Conservation (phyloP, 37 sponge, comb jelly and placozoan species). For the Beroe forskalii region DNA sequence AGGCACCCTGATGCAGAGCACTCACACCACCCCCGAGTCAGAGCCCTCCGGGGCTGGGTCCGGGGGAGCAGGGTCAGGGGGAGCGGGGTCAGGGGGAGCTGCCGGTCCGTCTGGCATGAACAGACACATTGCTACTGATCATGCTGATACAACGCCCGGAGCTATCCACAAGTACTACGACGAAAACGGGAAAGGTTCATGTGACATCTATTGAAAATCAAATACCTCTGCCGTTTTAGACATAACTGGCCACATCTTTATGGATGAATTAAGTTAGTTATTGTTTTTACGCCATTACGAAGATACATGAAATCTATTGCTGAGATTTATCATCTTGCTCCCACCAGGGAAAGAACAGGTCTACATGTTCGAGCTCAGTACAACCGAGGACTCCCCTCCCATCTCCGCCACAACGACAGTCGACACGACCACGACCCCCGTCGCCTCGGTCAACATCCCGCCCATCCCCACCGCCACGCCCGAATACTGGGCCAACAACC, state of each 20-base stretch:
- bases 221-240: too few relatives aligned
- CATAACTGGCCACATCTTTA: too few relatives aligned
- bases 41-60: background rate
- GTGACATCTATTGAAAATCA: too few relatives aligned
- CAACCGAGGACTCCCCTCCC: slow-evolving; percentile 6
- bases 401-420: background rate
- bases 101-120: background rate
- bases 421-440: background rate
- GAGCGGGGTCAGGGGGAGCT: background rate
- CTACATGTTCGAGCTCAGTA: slow-evolving; percentile 32
- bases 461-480: background rate
- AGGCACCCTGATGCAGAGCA: background rate
- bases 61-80: background rate
- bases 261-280: too few relatives aligned
- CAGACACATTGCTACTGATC: slow-evolving; percentile 69
- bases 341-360: slow-evolving; percentile 23
- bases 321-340: too few relatives aligned
- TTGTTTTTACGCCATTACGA: too few relatives aligned
- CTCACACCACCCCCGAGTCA: background rate
- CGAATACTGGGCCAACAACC: slow-evolving; percentile 60
- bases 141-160: slow-evolving; percentile 68
- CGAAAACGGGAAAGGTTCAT: slow-evolving; percentile 50
- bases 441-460: background rate
- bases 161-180: slow-evolving; percentile 82
- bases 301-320: too few relatives aligned